Base-by-base conservation (phyloP, 2,113 vertebrate genomes). In the Pycnonotus jocosus region DNA sequence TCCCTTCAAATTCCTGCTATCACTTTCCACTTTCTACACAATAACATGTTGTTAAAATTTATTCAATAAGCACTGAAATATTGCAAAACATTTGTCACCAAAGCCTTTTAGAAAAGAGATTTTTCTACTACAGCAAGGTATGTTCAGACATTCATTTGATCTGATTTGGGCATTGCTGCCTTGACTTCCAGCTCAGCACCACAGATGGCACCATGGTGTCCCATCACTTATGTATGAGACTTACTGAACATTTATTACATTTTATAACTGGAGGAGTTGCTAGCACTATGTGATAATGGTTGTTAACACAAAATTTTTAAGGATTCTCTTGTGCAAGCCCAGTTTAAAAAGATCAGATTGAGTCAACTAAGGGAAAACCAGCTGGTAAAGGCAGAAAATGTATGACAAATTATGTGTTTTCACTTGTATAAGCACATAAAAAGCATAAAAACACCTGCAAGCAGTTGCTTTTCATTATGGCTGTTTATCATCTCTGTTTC, bases 371-470 rank as follows among this genome's bases (percentile, higher is more conserved):
- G 42, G 57, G 18, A 57, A 84, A 62, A 93, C 6, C 47, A 86
- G 12, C 80, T 95, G 80, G 24, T 47, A 96, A 77, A 93, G 35
- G 16, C 68, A 79, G 38, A 78, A 95, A 88, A 76, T 37, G 9
- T 69, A 58, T 45, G 50, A 72, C 28, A 70, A 77, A 89, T 54
- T 45, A 47, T 56, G 37, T 93, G 77, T 58, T 95, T 71, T 93
- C 44, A 27, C 96, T 93, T 93, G 35, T 88, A 33, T 72, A 89
- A 90, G 27, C 35, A 10, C 65, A 88, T 20, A 44, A 88, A 91
- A 42, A 60, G 83, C 56, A 61, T 91, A 96, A 96, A 94, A 38
- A 93, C 56, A 92, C 24, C 50, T 83, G 90, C 31, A 94, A 94
- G 88, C 18, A 85, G 95, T 92, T 93, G 28, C 22, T 48, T 88